Conservation (phyloP, 2,797 vertebrate genomes). For the Microctenopoma steveboyesi region DNA sequence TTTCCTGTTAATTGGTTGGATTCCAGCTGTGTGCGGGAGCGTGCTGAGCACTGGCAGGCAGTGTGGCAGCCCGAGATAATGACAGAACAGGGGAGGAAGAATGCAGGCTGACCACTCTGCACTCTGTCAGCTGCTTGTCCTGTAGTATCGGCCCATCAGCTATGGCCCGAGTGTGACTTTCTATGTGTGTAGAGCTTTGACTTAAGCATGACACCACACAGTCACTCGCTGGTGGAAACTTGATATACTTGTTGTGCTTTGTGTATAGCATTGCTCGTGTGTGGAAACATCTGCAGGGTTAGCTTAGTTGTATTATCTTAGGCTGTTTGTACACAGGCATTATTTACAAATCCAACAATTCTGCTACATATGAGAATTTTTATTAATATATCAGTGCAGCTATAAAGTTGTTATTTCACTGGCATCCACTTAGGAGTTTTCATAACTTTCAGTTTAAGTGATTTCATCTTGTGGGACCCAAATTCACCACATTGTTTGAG, state of each 20-base stretch:
- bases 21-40: constrained; percentile 64
- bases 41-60: constrained; percentile 48
- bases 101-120: constrained; percentile 72
- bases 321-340: not conserved
- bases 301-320: constrained; percentile 23
- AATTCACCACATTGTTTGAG: not conserved
- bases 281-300: constrained; percentile 18
- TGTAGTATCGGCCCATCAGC: constrained; percentile 58
- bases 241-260: not conserved
- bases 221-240: constrained; percentile 7
- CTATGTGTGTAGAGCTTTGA: constrained; percentile 11
- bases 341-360: too few relatives aligned
- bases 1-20: constrained; percentile 60
- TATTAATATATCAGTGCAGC: constrained; percentile 1
- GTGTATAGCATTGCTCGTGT: constrained; percentile 10
- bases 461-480: not conserved
- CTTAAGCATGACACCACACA: constrained; percentile 7
- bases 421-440: not conserved
- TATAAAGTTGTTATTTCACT: not conserved
- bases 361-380: not conserved
- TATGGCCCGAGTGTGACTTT: not conserved
- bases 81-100: constrained; percentile 59
- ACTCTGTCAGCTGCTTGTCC: constrained; percentile 64
- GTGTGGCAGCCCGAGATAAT: constrained; percentile 51
- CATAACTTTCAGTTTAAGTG: constrained; percentile 4